Evolutionary conservation across 2,888 invertebrate species (phyloP).

Genomic region (Spicauda simplicius): DNA sequence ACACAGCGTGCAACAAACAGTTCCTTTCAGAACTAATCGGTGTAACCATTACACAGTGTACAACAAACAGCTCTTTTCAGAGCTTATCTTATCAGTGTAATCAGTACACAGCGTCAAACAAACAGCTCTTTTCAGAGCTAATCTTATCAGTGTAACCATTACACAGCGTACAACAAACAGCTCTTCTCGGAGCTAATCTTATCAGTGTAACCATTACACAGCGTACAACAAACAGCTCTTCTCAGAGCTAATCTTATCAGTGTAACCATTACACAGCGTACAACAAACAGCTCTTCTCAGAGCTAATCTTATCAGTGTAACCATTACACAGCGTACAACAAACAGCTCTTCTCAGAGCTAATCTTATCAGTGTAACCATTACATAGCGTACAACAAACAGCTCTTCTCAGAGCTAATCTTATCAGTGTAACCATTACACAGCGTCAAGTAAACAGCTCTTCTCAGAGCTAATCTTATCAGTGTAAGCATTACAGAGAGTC

Average conservation of each 20-base stretch:
- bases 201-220: constrained; percentile 32
- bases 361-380: constrained; percentile 27
- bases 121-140: background rate
- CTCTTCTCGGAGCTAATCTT: constrained; percentile 29
- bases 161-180: background rate
- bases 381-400: constrained; percentile 35
- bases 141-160: constrained; percentile 21
- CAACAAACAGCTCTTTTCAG: constrained; percentile 32
- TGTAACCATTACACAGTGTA: constrained; percentile 2
- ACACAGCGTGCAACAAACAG: no score
- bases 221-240: constrained; percentile 18
- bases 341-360: constrained; percentile 38
- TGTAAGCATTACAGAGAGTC: no score
- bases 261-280: no score
- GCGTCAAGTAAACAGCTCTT: no score
- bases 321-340: no score
- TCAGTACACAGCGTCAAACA: no score
- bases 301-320: constrained; percentile 29
- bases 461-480: background rate
- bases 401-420: constrained; percentile 39
- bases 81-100: constrained; percentile 22
- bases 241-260: constrained; percentile 31
- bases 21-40: constrained; percentile 39
- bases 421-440: constrained; percentile 19
- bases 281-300: constrained; percentile 39